These are phyloP conservation scores for Tiliqua scincoides DNA, from an alignment of 2,113 vertebrate species.

Conservation along the genomic window DNA sequence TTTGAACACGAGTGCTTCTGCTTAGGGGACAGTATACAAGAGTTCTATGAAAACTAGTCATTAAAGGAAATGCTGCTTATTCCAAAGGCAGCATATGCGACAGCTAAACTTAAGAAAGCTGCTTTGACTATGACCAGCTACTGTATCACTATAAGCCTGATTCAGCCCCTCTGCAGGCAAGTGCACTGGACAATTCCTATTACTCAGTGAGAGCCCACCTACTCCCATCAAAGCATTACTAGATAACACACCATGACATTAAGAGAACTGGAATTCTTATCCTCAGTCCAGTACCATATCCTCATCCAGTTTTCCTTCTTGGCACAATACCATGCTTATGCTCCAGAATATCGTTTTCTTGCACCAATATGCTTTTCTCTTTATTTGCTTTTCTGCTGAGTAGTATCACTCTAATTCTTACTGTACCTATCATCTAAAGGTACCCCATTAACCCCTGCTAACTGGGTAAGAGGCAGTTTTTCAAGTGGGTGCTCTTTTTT, in stretches of 20 bases:
- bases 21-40: not conserved
- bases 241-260: not conserved
- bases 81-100: not conserved
- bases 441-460: too few species aligned
- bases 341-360: not conserved
- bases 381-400: too few species aligned
- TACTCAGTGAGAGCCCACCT: not conserved
- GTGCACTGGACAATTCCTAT: not conserved
- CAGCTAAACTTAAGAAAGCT: not conserved
- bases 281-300: not conserved
- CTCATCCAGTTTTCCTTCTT: not conserved
- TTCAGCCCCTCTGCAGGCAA: not conserved
- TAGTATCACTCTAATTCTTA: too few species aligned
- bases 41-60: not conserved
- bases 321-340: not conserved
- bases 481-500: too few species aligned
- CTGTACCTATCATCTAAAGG: not conserved
- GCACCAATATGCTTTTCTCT: not conserved
- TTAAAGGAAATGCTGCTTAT: not conserved
- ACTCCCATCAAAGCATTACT: not conserved
- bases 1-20: not conserved
- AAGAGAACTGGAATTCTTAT: too few species aligned
- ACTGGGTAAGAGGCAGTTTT: too few species aligned
- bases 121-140: not conserved
- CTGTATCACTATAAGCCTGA: not conserved